These are phyloP conservation scores for Diabrotica balteata DNA, from an alignment of 2,888 invertebrate species.

Conservation along the genomic window DNA sequence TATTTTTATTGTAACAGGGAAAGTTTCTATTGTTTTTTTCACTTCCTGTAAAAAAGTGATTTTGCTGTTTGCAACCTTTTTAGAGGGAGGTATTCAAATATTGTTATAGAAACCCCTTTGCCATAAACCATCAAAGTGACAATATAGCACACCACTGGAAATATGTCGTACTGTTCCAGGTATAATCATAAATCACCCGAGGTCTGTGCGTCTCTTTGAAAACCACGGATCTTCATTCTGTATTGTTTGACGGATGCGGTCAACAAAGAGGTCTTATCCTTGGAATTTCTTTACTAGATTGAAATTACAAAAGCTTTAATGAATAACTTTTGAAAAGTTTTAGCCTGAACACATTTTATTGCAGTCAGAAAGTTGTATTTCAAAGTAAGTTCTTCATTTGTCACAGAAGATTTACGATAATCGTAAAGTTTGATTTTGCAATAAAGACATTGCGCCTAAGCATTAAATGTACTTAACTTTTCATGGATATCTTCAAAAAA, in stretches of 20 bases:
- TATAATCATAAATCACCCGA: slow-evolving; percentile 9
- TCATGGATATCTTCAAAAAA: too few relatives aligned
- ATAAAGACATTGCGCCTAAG: too few relatives aligned
- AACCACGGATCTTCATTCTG: slow-evolving; percentile 12
- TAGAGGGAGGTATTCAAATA: too few relatives aligned
- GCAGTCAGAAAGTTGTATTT: neutral
- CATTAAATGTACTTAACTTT: too few relatives aligned
- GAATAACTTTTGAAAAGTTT: neutral
- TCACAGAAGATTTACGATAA: too few relatives aligned
- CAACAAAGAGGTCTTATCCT: slow-evolving; percentile 4
- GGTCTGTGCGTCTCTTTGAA: slow-evolving; percentile 6
- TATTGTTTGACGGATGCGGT: slow-evolving; percentile 12
- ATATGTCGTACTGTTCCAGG: slow-evolving; percentile 10
- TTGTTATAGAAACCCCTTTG: too few relatives aligned
- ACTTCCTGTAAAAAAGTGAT: too few relatives aligned
- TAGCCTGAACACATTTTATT: neutral
- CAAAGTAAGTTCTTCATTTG: neutral
- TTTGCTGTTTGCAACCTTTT: too few relatives aligned
- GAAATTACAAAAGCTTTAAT: slow-evolving; percentile 1
- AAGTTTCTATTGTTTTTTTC: too few relatives aligned
- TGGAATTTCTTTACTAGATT: slow-evolving; percentile 14
- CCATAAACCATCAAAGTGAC: too few relatives aligned
- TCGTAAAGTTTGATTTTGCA: too few relatives aligned
- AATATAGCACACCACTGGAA: neutral
- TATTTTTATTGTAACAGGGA: too few relatives aligned